Evolutionary conservation across 1,140 invertebrate species (phyloP).

Genomic region (Drosophila bifasciata): DNA sequence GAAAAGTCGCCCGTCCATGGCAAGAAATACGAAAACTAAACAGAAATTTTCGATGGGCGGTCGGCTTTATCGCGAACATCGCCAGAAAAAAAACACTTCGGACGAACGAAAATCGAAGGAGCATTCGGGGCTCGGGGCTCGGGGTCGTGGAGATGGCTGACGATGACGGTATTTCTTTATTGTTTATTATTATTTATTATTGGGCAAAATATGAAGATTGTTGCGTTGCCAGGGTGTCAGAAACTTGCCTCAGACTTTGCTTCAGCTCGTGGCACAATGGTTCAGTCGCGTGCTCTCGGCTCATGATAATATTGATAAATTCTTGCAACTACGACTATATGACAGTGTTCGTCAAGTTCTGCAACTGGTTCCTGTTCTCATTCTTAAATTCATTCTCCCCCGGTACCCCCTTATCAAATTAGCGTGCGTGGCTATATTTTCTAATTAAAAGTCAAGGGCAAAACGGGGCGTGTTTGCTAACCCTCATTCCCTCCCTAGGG

Average conservation of each 20-base stretch:
- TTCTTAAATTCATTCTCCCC: constrained; percentile 3
- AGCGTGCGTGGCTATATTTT: constrained; percentile 58
- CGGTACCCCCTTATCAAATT: constrained; percentile 39
- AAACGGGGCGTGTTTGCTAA: constrained; percentile 55
- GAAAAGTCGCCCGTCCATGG: constrained; percentile 16
- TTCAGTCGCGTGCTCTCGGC: constrained; percentile 59
- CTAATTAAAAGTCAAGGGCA: constrained; percentile 62
- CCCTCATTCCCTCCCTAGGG: constrained; percentile 19
- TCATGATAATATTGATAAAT: constrained; percentile 72
- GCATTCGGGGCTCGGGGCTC: no score
- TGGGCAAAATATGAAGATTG: constrained; percentile 58
- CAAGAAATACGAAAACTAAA: constrained; percentile 22
- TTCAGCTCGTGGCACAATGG: neutral
- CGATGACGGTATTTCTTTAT: constrained; percentile 13
- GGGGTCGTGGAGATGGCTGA: no score
- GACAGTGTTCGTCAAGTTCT: constrained; percentile 47
- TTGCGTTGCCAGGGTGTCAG: constrained; percentile 56
- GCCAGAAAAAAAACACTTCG: constrained; percentile 21
- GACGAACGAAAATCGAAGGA: constrained; percentile 35
- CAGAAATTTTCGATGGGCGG: constrained; percentile 37
- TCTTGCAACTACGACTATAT: constrained; percentile 16
- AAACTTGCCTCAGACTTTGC: constrained; percentile 32
- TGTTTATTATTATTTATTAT: constrained; percentile 79
- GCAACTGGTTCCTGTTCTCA: neutral
- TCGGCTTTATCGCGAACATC: constrained; percentile 46